Conservation (phyloP, 2,113 vertebrate genomes). For the Channa maculata region DNA sequence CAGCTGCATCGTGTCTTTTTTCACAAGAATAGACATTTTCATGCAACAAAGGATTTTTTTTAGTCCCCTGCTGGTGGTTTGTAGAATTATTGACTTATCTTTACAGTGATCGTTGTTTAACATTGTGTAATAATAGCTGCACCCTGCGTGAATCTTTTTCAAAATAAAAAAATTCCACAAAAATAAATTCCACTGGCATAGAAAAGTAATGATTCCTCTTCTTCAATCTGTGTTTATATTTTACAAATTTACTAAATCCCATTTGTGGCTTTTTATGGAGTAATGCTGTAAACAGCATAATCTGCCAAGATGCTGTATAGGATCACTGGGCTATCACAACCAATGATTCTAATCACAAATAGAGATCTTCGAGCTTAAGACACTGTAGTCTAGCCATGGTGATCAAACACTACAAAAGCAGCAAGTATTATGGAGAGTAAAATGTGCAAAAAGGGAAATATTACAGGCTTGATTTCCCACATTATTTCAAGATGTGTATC, state of each 20-base stretch:
- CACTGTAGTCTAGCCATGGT: constrained; percentile 86
- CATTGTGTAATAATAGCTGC: constrained; percentile 10
- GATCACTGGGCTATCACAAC: constrained; percentile 48
- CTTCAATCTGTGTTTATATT: constrained; percentile 38
- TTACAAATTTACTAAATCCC: constrained; percentile 43
- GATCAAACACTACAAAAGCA: constrained; percentile 89
- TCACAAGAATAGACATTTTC: constrained; percentile 36
- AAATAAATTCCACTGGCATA: constrained; percentile 10
- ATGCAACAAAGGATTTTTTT: constrained; percentile 34
- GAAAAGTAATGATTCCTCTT: constrained; percentile 4
- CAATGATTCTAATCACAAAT: constrained; percentile 42
- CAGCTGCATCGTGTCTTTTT: constrained; percentile 49
- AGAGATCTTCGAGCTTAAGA: constrained; percentile 78
- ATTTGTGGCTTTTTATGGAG: constrained; percentile 54
- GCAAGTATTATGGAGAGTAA: constrained; percentile 34
- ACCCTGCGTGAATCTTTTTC: background rate
- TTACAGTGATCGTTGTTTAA: constrained; percentile 26
- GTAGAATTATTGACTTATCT: constrained; percentile 36
- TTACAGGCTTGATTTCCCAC: constrained; percentile 93
- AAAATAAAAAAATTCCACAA: background rate
- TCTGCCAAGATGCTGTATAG: constrained; percentile 28
- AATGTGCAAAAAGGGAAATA: constrained; percentile 88
- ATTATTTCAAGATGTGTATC: constrained; percentile 98
- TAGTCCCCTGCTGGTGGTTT: constrained; percentile 33
- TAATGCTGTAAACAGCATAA: constrained; percentile 52